Evolutionary conservation across 2,797 vertebrate species (phyloP).

Genomic region (Mormyrops boulengeri): DNA sequence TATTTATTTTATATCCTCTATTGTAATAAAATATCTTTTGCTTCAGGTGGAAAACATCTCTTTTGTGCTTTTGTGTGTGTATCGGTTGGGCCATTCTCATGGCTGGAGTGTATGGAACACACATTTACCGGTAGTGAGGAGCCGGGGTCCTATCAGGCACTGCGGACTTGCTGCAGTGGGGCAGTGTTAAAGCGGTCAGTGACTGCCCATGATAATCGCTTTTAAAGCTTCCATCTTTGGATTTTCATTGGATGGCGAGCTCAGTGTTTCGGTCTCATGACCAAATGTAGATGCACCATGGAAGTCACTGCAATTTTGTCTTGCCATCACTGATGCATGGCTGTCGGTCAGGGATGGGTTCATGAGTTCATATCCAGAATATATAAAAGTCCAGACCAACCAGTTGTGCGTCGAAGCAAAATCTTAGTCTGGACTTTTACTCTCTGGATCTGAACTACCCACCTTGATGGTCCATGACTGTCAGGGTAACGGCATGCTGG

Average conservation of each 20-base stretch:
- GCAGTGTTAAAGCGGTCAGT: background rate
- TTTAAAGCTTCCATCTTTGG: background rate
- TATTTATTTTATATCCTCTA: constrained; percentile 92
- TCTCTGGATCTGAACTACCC: background rate
- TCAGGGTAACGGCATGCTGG: background rate
- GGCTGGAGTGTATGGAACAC: background rate
- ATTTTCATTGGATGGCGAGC: background rate
- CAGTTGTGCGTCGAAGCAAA: background rate
- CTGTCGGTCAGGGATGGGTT: background rate
- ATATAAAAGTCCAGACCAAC: background rate
- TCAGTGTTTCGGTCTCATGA: background rate
- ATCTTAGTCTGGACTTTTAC: background rate
- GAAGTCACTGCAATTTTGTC: background rate
- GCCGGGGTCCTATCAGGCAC: background rate
- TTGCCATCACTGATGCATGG: background rate
- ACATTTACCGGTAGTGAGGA: background rate
- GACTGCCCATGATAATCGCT: background rate
- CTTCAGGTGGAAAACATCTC: constrained; percentile 58
- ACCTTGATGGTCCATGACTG: background rate
- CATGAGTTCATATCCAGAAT: background rate
- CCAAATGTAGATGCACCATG: background rate
- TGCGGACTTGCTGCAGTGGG: background rate
- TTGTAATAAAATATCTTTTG: constrained; percentile 85
- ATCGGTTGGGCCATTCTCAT: background rate
- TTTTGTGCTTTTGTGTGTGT: background rate